These are phyloP conservation scores for Typhlichthys eigenmanni DNA, from an alignment of 2,797 vertebrate species.

Conservation along the genomic window DNA sequence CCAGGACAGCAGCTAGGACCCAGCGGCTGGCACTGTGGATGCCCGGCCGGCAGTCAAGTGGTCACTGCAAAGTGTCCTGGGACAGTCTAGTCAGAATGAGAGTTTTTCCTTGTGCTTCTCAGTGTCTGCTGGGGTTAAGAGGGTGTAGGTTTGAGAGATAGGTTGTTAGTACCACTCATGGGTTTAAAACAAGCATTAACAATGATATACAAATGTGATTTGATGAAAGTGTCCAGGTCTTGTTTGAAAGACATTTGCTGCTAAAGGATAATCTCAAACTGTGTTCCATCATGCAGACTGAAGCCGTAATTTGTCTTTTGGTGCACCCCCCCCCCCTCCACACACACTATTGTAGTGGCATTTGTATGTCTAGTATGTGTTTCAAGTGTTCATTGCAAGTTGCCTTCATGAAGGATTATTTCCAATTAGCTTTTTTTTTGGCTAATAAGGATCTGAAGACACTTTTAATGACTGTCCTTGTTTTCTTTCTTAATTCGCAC, in stretches of 20 bases:
- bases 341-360: constrained; percentile 21
- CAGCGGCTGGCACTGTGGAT: constrained; percentile 5
- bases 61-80: constrained; percentile 31
- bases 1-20: constrained; percentile 12
- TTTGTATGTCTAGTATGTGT: constrained; percentile 28
- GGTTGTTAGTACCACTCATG: constrained; percentile 21
- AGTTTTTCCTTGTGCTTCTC: constrained; percentile 34
- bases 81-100: constrained; percentile 34
- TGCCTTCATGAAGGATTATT: constrained; percentile 6
- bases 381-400: constrained; percentile 33
- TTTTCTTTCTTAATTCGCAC: constrained; percentile 11
- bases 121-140: constrained; percentile 16
- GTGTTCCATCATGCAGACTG: constrained; percentile 34
- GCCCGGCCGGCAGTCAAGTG: background rate
- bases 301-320: constrained; percentile 33
- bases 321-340: constrained; percentile 15
- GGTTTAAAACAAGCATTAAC: constrained; percentile 20
- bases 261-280: constrained; percentile 12
- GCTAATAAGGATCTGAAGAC: constrained; percentile 20
- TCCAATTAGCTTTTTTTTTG: constrained; percentile 8
- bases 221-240: constrained; percentile 36
- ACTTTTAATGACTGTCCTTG: constrained; percentile 6
- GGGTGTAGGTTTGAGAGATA: constrained; percentile 21
- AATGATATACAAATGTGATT: constrained; percentile 14
- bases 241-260: constrained; percentile 32